Evolutionary conservation across 2,797 vertebrate genomes (phyloP), one percentile per base, ranked within the genome.

Genomic region (Knipowitschia caucasica): DNA sequence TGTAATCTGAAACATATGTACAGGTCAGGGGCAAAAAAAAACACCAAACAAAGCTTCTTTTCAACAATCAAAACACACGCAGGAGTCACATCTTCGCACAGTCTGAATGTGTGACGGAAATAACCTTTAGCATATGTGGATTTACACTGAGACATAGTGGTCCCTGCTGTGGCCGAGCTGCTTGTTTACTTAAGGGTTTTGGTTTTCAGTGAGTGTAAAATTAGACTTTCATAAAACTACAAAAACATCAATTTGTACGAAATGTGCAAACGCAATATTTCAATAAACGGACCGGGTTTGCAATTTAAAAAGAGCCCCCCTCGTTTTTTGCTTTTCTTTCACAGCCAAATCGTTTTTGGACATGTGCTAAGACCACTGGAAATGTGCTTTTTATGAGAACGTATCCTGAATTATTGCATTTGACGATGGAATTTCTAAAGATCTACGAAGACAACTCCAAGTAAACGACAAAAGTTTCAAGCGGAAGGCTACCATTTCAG

Each of bases 1-100:
- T 66, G n/a, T 86, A 89, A 90, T 86, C 52, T 68, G 77, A 84
- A 86, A 53, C 88, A 87, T 36, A 79, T 88, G 88, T 25, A 58
- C 27, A 30, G 64, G 59, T 71, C 64, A 36, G 59, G 65, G 77
- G 6, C 66, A 72, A 67, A 60, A 53, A 64, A 72, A 59, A 67
- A 43, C 68, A n/a, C 65, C 65, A 80, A 75, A 75, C 71, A 85
- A 78, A 83, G 67, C 67, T 59, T 64, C 71, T 66, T 67, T 57
- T 59, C 56, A 72, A 72, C 81, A 67, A 77, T 63, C 50, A 66
- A 75, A 69, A 77, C 66, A 83, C 76, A 74, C 53, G 53, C 45
- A 46, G 10, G 53, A 69, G 46, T 55, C 57, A 52, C 60, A 59
- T 68, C 67, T 58, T 50, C 33, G 31, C 15, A 39, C 63, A 54